Conservation (phyloP, 1,140 invertebrate genomes). For the Drosophila sturtevanti region DNA sequence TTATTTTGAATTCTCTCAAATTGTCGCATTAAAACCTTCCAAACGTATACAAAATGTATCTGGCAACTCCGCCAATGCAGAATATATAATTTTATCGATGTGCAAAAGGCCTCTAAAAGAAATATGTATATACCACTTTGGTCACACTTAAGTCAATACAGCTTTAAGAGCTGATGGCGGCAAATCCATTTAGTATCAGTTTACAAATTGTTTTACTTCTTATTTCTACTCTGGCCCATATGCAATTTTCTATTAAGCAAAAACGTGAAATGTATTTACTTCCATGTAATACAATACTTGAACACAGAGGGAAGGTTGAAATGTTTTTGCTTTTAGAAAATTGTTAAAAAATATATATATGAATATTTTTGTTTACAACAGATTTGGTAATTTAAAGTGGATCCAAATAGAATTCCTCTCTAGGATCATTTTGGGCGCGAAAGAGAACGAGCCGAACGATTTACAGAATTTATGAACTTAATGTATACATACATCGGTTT, state of each 20-base stretch:
- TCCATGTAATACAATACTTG: neutral
- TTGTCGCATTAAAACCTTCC: too few relatives aligned
- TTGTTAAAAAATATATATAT: too few relatives aligned
- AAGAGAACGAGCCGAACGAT: neutral
- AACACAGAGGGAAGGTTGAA: neutral
- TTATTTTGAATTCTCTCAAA: too few relatives aligned
- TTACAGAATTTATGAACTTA: constrained; percentile 17
- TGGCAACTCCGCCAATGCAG: too few relatives aligned
- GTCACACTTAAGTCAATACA: neutral
- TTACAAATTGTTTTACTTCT: constrained; percentile 1
- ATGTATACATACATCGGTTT: constrained; percentile 20
- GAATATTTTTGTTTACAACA: too few relatives aligned
- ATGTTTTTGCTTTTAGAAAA: neutral
- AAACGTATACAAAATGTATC: too few relatives aligned
- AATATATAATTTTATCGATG: too few relatives aligned
- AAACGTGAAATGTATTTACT: neutral
- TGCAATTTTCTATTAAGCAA: neutral
- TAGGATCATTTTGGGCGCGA: neutral
- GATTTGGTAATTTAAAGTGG: too few relatives aligned
- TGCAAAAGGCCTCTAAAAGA: too few relatives aligned
- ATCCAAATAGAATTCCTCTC: neutral
- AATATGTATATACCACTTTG: neutral
- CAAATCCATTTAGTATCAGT: neutral
- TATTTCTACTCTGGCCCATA: neutral
- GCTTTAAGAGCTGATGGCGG: neutral